Percentiles rank a stretch among this genome's conserved stretches.
Evolutionary conservation across 2,888 invertebrate species (phyloP).

Genomic region (Philhelius pedissequus): DNA sequence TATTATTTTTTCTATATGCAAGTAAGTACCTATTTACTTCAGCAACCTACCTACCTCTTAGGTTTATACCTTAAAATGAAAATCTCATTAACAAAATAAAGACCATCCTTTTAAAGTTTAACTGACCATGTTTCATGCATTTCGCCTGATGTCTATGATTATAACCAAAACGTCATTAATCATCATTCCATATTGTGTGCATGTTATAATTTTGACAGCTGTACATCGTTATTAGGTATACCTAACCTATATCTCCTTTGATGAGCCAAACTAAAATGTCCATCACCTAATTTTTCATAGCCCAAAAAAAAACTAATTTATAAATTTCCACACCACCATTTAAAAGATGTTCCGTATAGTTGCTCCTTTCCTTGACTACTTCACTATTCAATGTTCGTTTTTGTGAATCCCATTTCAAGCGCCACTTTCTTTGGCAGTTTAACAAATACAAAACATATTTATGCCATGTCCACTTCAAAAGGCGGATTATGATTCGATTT

Average conservation of each 20-base stretch:
- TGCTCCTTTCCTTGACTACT: neutral
- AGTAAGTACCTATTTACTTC: too few species aligned
- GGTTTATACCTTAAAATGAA: too few species aligned
- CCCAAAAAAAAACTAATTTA: constrained; percentile 43
- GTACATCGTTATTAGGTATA: constrained; percentile 46
- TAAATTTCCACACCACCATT: constrained; percentile 44
- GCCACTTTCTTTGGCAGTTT: constrained; percentile 50
- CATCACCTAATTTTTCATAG: constrained; percentile 26
- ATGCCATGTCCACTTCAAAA: constrained; percentile 37
- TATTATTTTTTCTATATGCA: too few species aligned
- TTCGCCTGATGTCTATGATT: neutral
- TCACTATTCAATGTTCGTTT: neutral
- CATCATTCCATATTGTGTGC: constrained; percentile 64
- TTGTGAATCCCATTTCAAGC: constrained; percentile 30
- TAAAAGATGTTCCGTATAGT: neutral
- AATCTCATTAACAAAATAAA: constrained; percentile 49
- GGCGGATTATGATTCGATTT: constrained; percentile 15
- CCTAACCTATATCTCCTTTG: neutral
- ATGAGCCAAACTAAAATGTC: constrained; percentile 16
- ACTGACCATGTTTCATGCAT: constrained; percentile 28
- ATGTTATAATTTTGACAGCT: constrained; percentile 64
- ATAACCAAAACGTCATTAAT: constrained; percentile 61
- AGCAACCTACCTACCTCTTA: neutral
- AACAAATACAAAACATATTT: constrained; percentile 32
- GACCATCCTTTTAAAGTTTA: constrained; percentile 33